A percentile compares a stretch with the other conserved stretches of the same genome.
Conservation (phyloP, 2,113 vertebrate genomes). For the Natator depressus region DNA sequence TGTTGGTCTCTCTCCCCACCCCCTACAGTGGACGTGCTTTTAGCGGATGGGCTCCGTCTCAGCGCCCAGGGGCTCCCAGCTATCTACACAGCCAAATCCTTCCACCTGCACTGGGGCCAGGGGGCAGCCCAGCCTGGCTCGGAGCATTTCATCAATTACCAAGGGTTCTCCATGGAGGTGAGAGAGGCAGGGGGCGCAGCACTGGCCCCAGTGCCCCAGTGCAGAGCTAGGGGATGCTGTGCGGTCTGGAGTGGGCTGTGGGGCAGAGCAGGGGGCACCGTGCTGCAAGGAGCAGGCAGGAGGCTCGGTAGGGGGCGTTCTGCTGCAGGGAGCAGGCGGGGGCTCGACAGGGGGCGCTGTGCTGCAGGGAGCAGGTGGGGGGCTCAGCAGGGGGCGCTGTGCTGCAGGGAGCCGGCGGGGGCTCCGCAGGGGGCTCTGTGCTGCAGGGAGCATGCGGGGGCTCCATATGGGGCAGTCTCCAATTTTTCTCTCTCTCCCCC, state of each 20-base stretch:
- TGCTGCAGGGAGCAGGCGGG: too few species aligned
- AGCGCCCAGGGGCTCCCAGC: constrained; percentile 71
- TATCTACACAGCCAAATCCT: constrained; percentile 60
- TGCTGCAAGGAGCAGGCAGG: too few species aligned
- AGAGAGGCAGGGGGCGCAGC: background rate
- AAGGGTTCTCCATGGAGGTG: constrained; percentile 79
- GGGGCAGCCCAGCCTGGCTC: constrained; percentile 56
- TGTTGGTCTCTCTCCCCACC: background rate
- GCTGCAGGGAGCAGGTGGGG: too few species aligned
- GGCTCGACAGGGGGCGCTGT: too few species aligned
- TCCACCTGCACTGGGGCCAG: constrained; percentile 82
- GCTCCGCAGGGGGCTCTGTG: background rate
- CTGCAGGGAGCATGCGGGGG: too few species aligned
- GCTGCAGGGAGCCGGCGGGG: too few species aligned
- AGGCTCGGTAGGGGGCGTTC: too few species aligned
- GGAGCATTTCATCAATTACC: constrained; percentile 73
- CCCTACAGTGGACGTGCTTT: constrained; percentile 36
- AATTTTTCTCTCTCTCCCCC: background rate
- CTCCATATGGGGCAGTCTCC: background rate
- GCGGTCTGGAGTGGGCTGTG: accelerated
- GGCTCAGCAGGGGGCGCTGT: too few species aligned
- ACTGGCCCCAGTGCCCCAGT: background rate
- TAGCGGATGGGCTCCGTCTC: background rate
- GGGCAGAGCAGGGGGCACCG: too few species aligned
- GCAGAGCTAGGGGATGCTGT: background rate